These are phyloP conservation scores for Trissolcus japonicus DNA, from an alignment of 2,888 invertebrate species.

Conservation along the genomic window DNA sequence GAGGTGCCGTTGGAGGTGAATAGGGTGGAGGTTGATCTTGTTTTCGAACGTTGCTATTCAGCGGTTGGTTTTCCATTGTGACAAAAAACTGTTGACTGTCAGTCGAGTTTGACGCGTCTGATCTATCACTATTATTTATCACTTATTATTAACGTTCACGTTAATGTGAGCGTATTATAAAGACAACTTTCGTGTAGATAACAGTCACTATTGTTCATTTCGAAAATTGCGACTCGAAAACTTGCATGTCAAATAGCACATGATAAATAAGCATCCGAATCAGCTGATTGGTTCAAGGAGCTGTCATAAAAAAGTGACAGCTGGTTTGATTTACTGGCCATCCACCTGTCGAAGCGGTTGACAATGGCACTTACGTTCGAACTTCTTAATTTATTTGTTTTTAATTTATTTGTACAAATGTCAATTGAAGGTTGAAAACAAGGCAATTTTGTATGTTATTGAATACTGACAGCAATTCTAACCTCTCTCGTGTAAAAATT, in stretches of 20 bases:
- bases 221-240: conserved; percentile 2
- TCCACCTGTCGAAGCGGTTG: not conserved
- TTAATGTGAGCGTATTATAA: conserved; percentile 1
- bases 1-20: conserved; percentile 33
- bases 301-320: not conserved
- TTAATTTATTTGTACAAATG: too few relatives aligned
- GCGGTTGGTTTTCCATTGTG: conserved; percentile 2
- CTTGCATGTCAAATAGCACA: not conserved
- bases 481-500: too few relatives aligned
- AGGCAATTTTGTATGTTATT: too few relatives aligned
- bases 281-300: conserved; percentile 1
- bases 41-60: not conserved
- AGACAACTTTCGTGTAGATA: conserved; percentile 4
- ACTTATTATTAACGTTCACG: conserved; percentile 11
- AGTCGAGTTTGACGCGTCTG: not conserved
- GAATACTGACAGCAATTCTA: too few relatives aligned
- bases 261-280: not conserved
- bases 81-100: not conserved
- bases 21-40: conserved; percentile 26
- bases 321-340: not conserved
- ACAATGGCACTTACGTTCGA: not conserved
- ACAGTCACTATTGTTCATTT: conserved; percentile 11
- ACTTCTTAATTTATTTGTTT: too few relatives aligned
- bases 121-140: conserved; percentile 4
- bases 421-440: too few relatives aligned